Evolutionary conservation across 2,888 invertebrate genomes (phyloP).

Genomic region (Sisyra nigra): DNA sequence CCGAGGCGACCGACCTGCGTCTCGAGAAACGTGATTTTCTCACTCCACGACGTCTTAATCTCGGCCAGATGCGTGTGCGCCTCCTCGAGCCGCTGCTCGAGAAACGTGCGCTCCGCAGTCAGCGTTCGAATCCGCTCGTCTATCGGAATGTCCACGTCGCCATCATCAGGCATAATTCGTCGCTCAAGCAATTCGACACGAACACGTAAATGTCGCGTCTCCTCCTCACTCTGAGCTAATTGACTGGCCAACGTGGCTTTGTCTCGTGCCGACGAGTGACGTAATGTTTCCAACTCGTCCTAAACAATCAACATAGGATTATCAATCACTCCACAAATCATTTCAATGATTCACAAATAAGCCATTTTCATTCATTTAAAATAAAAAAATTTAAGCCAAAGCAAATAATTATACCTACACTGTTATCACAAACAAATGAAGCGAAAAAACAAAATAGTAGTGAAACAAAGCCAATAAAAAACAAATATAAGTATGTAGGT

Average conservation of each 20-base stretch:
- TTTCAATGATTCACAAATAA: no score
- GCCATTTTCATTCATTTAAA: no score
- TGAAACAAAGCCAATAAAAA: no score
- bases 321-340: background rate
- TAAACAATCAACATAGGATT: no score
- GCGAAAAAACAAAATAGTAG: no score
- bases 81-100: conserved; percentile 68
- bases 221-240: conserved; percentile 57
- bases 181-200: conserved; percentile 38
- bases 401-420: no score
- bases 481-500: no score
- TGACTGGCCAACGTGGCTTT: conserved; percentile 49
- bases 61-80: conserved; percentile 74
- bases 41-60: conserved; percentile 84
- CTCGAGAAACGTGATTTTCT: conserved; percentile 74
- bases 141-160: conserved; percentile 25
- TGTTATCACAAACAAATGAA: no score
- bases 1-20: conserved; percentile 77
- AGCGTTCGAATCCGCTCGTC: conserved; percentile 39
- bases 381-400: no score
- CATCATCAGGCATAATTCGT: conserved; percentile 25
- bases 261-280: conserved; percentile 58
- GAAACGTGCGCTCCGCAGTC: conserved; percentile 42
- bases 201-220: conserved; percentile 53
- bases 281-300: conserved; percentile 63